Base-by-base conservation (phyloP, 2,113 vertebrate genomes). In the Tautogolabrus adspersus region DNA sequence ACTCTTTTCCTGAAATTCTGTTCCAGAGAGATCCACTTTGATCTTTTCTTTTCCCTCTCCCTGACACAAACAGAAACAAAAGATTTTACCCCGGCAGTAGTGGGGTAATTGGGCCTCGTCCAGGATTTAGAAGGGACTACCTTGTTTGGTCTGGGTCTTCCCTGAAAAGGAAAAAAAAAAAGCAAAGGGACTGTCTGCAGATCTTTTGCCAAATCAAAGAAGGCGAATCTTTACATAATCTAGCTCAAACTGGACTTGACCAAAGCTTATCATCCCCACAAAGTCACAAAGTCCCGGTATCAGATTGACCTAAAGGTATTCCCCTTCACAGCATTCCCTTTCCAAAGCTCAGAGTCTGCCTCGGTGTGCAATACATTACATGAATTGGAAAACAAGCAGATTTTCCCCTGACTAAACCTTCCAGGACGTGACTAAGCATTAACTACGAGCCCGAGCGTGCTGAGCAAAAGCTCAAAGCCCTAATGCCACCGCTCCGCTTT, bases 391-490 rank as follows among this genome's bases (percentile, higher is more conserved):
- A 87, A 85, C 70, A 47, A 80, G 79, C 75, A 71, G 56, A 82
- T 81, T 83, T 75, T 12, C 66, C 51, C 46, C 70, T 37, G 57
- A 75, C 78, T 83, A 72, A 77, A 87, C 76, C 61, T 64, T 57
- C 61, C 12, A 60, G 81, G 76, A 91, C 40, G 77, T 90, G 88
- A 89, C 76, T 82, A 65, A 79, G 86, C 86, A 89, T 88, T 79
- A 87, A 65, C 72, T 30, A 55, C 6, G 37, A 82, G 75, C 76
- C 72, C 82, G 72, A 46, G 73, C 49, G 62, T 65, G 54, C 68
- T 40, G 69, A 78, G 79, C 61, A 66, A 59, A 85, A 86, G 71
- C 80, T 85, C 74, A 80, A 66, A 84, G 75, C 66, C 60, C 26
- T 73, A 74, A 84, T 84, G 62, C 81, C 72, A 69, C 66, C 0